Conservation (phyloP, 2,888 invertebrate species). For the Abscondita cerata region DNA sequence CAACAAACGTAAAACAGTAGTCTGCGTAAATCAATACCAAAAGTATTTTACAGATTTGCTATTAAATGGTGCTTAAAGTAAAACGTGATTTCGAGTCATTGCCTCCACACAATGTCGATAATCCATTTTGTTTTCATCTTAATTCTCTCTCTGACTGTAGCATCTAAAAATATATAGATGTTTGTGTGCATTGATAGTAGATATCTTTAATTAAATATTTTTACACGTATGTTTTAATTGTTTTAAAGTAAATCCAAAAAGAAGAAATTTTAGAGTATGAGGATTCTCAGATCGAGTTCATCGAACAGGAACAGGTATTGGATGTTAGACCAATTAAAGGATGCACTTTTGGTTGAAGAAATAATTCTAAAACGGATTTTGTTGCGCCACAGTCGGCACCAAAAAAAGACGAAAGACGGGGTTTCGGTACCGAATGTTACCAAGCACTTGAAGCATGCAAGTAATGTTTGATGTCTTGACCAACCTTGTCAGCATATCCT, state of each 20-base stretch:
- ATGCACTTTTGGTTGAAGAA: not conserved
- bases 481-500: constrained; percentile 16
- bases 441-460: constrained; percentile 23
- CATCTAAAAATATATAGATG: constrained; percentile 36
- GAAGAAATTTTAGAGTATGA: not conserved
- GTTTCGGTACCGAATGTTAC: constrained; percentile 3
- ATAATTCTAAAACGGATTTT: not conserved
- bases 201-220: constrained; percentile 9
- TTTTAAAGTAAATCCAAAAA: not conserved
- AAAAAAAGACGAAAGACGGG: constrained; percentile 16
- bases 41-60: constrained; percentile 42
- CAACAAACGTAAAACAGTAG: constrained; percentile 36
- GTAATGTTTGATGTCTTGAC: constrained; percentile 24
- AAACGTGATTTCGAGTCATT: not conserved
- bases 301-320: not conserved
- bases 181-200: too few relatives aligned
- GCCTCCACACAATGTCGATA: constrained; percentile 37
- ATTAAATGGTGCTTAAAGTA: constrained; percentile 35
- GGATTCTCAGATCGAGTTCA: not conserved
- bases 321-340: not conserved
- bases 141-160: constrained; percentile 35
- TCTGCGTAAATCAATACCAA: constrained; percentile 47
- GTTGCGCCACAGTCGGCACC: constrained; percentile 12
- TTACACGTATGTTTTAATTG: not conserved
- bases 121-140: constrained; percentile 29